Evolutionary conservation across 2,888 invertebrate species (phyloP).

Genomic region (Spodoptera picta): DNA sequence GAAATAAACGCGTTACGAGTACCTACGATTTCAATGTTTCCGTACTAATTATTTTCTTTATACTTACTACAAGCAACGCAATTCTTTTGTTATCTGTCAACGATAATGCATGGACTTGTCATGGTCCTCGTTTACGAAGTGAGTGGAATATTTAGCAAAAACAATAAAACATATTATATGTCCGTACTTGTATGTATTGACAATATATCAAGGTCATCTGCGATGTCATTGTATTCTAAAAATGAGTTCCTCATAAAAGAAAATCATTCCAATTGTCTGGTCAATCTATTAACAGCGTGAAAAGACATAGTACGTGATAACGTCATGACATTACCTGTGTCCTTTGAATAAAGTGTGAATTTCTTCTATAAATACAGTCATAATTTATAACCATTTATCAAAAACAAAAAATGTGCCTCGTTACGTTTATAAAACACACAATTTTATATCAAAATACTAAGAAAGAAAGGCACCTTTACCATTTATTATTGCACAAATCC

Average conservation of each 20-base stretch:
- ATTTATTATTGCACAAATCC: neutral
- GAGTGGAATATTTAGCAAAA: constrained; percentile 33
- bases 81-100: constrained; percentile 40
- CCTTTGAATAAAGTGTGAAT: neutral
- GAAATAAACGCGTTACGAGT: constrained; percentile 10
- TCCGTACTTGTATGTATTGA: neutral
- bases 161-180: constrained; percentile 2
- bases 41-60: constrained; percentile 12
- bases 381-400: constrained; percentile 4
- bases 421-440: constrained; percentile 1
- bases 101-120: constrained; percentile 40
- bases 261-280: too few species aligned
- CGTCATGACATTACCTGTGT: too few species aligned
- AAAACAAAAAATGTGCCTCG: neutral
- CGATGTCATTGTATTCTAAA: too few species aligned
- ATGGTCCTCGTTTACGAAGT: constrained; percentile 14
- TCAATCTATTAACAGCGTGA: too few species aligned
- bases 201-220: too few species aligned
- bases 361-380: constrained; percentile 16
- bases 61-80: constrained; percentile 23
- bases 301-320: too few species aligned
- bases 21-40: constrained; percentile 16
- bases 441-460: constrained; percentile 4
- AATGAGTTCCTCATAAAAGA: too few species aligned
- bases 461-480: constrained; percentile 19